These are phyloP conservation scores for Nyctibius bracteatus DNA, from an alignment of 2,113 vertebrate genomes.

Conservation along the genomic window DNA sequence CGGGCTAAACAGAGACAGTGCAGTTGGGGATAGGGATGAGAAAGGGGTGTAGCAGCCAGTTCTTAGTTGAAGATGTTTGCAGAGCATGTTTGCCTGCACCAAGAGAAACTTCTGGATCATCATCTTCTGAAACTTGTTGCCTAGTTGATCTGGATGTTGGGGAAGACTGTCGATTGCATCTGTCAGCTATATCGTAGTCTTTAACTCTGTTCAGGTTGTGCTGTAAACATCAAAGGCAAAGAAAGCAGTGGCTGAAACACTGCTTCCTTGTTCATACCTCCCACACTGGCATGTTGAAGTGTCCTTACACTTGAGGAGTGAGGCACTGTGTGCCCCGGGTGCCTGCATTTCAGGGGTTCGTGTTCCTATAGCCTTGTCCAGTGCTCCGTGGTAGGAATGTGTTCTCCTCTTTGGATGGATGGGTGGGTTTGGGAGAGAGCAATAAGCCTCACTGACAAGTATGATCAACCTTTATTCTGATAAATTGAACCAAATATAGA, in stretches of 20 bases:
- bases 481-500: not conserved
- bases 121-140: not conserved
- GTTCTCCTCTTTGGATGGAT: not conserved
- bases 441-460: not conserved
- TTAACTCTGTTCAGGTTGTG: not conserved
- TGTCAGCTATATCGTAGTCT: not conserved
- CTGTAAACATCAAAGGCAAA: not conserved
- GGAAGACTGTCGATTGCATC: not conserved
- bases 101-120: not conserved
- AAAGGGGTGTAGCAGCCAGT: not conserved
- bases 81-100: not conserved
- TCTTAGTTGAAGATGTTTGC: not conserved
- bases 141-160: not conserved
- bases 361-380: not conserved
- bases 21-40: not conserved
- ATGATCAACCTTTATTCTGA: not conserved
- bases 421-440: not conserved
- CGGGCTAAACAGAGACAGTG: too few relatives aligned
- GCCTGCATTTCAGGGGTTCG: not conserved
- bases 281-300: accelerated
- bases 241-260: not conserved
- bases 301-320: not conserved
- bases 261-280: not conserved
- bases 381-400: not conserved
- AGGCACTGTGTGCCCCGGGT: accelerated